Base-by-base conservation (phyloP, 2,113 vertebrate genomes). In the Rhagologus leucostigma region DNA sequence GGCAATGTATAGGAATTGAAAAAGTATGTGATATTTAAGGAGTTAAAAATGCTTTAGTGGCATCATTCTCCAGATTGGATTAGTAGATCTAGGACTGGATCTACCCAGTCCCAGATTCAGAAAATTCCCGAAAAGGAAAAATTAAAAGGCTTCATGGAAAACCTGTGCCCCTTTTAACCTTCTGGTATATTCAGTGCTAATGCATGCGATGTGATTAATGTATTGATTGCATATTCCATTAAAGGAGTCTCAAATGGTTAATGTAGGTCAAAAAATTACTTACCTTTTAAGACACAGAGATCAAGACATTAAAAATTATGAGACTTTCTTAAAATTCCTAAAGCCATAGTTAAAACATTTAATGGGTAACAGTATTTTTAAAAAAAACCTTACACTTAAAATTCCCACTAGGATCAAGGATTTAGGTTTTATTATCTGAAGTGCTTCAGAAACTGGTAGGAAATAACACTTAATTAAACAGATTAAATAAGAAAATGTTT, bases 391-490 rank as follows among this genome's bases (percentile, higher is more conserved):
- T 42, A 35, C 42, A 50, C 50, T 84, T 82, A 78, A 57, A 94
- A 86, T 84, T 93, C 65, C 64, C 64, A 53, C 17, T 85, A 68
- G 69, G 59, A 77, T 90, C 46, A 84, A 78, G 71, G 79, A 71
- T 88, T 88, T 70, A 56, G 52, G 16, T 80, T 91, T 93, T 90
- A 80, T 88, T 92, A 93, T 94, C 85, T 80, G 60, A 95, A 92
- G 39, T 74, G 22, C 71, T 81, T 90, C 73, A 93, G 53, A 90
- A 88, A 86, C 68, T 39, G 44, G 71, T 73, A 81, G 71, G 89
- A 95, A 96, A 93, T 59, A 89, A 11, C 79, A 93, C 75, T 86
- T 92, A 85, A 89, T 95, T 90, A 93, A 93, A 80, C 23, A 76
- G 85, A 93, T 93, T 76, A 92, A 95, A 89, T 63, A 86, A 35